A percentile compares a stretch with the other conserved stretches of the same genome.
Conservation (phyloP, 2,113 vertebrate genomes). For the Osmerus mordax region DNA sequence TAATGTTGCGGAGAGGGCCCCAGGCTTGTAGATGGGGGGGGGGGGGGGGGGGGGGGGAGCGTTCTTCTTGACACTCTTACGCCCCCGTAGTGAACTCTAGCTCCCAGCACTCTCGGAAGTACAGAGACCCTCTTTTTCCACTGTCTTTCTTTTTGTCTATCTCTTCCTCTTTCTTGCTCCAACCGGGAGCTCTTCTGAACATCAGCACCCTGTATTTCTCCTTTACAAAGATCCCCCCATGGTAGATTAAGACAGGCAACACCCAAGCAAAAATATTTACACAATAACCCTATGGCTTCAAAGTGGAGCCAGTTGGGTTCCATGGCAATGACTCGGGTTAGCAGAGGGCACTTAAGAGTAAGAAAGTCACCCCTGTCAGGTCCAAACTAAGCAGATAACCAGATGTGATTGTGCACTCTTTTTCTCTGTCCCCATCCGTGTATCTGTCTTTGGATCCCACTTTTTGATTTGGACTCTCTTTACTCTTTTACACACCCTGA, state of each 20-base stretch:
- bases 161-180: conserved; percentile 60
- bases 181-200: conserved; percentile 72
- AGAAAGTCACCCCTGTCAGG: conserved; percentile 54
- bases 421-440: conserved; percentile 53
- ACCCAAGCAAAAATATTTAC: conserved; percentile 70
- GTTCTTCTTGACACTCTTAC: conserved; percentile 80
- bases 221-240: conserved; percentile 74
- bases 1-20: conserved; percentile 76
- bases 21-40: conserved; percentile 72
- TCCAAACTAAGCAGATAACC: no score
- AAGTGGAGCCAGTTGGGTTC: conserved; percentile 61
- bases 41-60: conserved; percentile 44
- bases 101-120: conserved; percentile 74
- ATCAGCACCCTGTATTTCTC: conserved; percentile 67
- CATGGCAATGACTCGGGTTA: conserved; percentile 62
- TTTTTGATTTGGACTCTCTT: conserved; percentile 5
- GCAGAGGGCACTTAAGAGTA: conserved; percentile 63
- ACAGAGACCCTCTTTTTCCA: conserved; percentile 69
- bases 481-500: conserved; percentile 58
- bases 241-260: conserved; percentile 73
- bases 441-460: conserved; percentile 59
- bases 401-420: conserved; percentile 6
- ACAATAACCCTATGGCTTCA: conserved; percentile 68
- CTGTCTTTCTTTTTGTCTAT: conserved; percentile 57
- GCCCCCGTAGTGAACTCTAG: conserved; percentile 80